Conservation (phyloP, 2,797 vertebrate species). For the Eupleurogrammus muticus region DNA sequence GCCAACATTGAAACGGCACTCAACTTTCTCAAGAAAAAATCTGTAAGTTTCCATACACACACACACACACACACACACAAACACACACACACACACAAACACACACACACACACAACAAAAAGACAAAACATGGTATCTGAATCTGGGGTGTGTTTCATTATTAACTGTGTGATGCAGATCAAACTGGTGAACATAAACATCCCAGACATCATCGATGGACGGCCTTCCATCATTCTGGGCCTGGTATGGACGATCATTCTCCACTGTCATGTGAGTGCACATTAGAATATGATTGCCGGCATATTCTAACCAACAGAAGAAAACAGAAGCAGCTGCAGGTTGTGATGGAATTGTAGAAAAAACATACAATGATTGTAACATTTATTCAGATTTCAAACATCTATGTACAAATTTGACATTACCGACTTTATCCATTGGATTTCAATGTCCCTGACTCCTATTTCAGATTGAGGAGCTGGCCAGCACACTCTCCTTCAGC, state of each 20-base stretch:
- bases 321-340: neutral
- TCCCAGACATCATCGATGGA: conserved; percentile 92
- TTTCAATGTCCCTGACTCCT: neutral
- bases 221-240: conserved; percentile 93
- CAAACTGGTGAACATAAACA: conserved; percentile 94
- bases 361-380: neutral
- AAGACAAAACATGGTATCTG: neutral
- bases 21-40: conserved; percentile 89
- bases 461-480: conserved; percentile 90
- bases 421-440: neutral
- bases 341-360: neutral
- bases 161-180: conserved; percentile 78
- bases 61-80: too few relatives aligned
- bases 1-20: conserved; percentile 91
- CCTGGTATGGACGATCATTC: conserved; percentile 94
- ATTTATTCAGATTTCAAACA: neutral
- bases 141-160: neutral
- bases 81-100: too few relatives aligned
- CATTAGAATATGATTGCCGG: neutral
- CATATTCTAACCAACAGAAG: neutral
- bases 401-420: neutral
- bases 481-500: conserved; percentile 82
- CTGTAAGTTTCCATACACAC: conserved; percentile 75
- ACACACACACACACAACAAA: too few relatives aligned
- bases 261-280: conserved; percentile 92